Evolutionary conservation across 2,888 invertebrate genomes (phyloP).

Genomic region (Notocelia uddmanniana): DNA sequence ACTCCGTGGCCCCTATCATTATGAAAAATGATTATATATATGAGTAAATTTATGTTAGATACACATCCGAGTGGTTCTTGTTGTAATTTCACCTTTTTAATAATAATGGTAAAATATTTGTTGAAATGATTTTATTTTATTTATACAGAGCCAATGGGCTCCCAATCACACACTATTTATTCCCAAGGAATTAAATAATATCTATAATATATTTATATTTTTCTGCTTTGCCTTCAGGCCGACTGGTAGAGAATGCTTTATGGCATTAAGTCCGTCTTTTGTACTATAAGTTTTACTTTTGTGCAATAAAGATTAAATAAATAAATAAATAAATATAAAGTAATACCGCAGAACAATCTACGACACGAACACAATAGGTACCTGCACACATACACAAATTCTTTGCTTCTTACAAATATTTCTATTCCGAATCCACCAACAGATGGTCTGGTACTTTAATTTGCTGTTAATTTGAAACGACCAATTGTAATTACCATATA

Average conservation of each 20-base stretch:
- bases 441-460: background rate
- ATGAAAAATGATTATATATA: slow-evolving; percentile 14
- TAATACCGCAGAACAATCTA: too few species aligned
- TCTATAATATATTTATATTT: too few species aligned
- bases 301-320: too few species aligned
- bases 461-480: slow-evolving; percentile 4
- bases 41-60: background rate
- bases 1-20: background rate
- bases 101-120: background rate
- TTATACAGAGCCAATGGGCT: background rate
- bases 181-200: background rate
- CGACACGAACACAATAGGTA: too few species aligned
- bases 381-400: background rate
- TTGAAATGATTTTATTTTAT: background rate
- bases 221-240: too few species aligned
- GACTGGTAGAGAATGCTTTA: too few species aligned
- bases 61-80: background rate
- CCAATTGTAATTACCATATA: slow-evolving; percentile 11
- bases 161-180: background rate
- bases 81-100: background rate
- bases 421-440: background rate
- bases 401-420: background rate
- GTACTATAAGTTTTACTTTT: too few species aligned
- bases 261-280: too few species aligned
- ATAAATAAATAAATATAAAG: too few species aligned